Evolutionary conservation across 1,140 invertebrate species (phyloP).

Genomic region (Philotrypesis tridentata): DNA sequence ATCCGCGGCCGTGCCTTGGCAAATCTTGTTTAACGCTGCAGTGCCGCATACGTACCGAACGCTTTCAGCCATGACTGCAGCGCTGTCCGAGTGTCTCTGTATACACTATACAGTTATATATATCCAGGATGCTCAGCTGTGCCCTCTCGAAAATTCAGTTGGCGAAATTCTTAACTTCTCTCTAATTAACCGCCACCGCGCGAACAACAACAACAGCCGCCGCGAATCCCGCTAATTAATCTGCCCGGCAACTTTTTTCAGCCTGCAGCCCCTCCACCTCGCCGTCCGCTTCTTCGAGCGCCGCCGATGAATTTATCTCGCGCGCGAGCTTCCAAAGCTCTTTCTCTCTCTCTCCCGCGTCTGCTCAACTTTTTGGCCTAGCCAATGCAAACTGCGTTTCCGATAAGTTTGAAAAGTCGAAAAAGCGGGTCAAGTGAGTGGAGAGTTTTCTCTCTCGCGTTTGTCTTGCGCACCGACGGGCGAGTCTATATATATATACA

Average conservation of each 20-base stretch:
- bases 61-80: background rate
- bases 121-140: too few relatives aligned
- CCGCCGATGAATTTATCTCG: background rate
- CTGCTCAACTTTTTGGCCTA: slow-evolving; percentile 28
- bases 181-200: slow-evolving; percentile 18
- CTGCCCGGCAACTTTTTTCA: slow-evolving; percentile 43
- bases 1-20: slow-evolving; percentile 16
- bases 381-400: slow-evolving; percentile 49
- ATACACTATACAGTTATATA: too few relatives aligned
- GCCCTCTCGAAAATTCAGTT: background rate
- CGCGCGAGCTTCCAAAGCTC: background rate
- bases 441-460: background rate
- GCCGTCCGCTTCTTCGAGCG: too few relatives aligned
- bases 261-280: too few relatives aligned
- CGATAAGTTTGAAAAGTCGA: slow-evolving; percentile 53
- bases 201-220: background rate
- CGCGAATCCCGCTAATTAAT: slow-evolving; percentile 52
- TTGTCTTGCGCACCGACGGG: background rate
- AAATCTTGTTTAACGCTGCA: slow-evolving; percentile 34
- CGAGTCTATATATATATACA: background rate
- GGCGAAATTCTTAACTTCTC: slow-evolving; percentile 1
- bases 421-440: slow-evolving; percentile 48
- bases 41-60: background rate
- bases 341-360: background rate
- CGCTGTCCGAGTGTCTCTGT: too few relatives aligned